phyloP scores from a whole-genome alignment of 2,888 invertebrate genomes.

The Standfussiana lucernea region DNA sequence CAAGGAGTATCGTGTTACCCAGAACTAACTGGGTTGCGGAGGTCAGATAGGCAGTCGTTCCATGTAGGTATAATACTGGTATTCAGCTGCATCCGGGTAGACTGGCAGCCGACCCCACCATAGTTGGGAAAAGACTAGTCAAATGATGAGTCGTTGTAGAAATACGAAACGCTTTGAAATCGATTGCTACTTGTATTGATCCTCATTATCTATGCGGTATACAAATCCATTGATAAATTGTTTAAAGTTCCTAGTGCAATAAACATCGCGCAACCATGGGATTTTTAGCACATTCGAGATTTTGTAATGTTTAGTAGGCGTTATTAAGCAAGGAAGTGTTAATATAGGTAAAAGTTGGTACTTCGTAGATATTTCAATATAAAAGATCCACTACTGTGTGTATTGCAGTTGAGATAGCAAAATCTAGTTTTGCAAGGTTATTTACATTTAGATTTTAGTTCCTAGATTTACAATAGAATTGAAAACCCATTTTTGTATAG shows the following conservation, averaged over 20 bases:
- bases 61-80: neutral
- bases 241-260: neutral
- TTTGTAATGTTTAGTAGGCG: neutral
- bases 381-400: neutral
- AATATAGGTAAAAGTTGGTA: neutral
- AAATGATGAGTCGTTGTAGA: neutral
- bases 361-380: slow-evolving; percentile 18
- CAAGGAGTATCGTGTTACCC: too few relatives aligned
- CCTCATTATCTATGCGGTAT: neutral
- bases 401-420: slow-evolving; percentile 29
- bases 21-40: too few relatives aligned
- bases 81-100: neutral
- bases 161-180: neutral
- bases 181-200: neutral
- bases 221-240: neutral
- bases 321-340: slow-evolving; percentile 10
- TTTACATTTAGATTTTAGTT: neutral
- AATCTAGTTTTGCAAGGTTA: slow-evolving; percentile 26
- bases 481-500: neutral
- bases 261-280: neutral
- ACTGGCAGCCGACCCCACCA: neutral
- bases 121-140: neutral
- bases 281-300: slow-evolving; percentile 1
- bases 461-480: neutral
- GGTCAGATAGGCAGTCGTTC: neutral